phyloP scores from a whole-genome alignment of 2,797 vertebrate genomes.

The Bradypus variegatus region DNA sequence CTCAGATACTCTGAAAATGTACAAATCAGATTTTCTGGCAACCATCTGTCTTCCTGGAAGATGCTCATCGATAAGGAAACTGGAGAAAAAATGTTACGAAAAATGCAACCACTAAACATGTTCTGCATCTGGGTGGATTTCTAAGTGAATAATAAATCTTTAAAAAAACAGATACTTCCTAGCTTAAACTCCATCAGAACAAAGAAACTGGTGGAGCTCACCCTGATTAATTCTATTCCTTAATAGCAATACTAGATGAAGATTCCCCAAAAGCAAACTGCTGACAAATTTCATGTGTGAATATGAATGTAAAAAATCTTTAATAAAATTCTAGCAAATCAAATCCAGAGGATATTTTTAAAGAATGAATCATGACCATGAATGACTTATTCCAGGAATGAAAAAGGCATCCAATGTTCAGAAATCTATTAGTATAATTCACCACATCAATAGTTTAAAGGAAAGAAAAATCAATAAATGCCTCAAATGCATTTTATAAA shows the following conservation, averaged over 20 bases:
- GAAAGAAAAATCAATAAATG: constrained; percentile 23
- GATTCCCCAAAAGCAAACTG: background rate
- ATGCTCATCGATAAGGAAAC: background rate
- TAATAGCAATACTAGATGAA: background rate
- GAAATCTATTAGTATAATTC: constrained; percentile 35
- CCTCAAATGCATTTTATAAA: constrained; percentile 45
- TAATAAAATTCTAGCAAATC: background rate
- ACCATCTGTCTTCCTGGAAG: too few species aligned
- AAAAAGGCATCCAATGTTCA: constrained; percentile 24
- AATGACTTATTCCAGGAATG: constrained; percentile 27
- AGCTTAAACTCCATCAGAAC: background rate
- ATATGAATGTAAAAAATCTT: background rate
- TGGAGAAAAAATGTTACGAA: background rate
- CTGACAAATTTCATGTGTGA: background rate
- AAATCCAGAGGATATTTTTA: constrained; percentile 19
- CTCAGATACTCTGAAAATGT: too few species aligned
- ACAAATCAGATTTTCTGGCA: too few species aligned
- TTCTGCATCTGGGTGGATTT: background rate
- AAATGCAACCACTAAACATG: background rate
- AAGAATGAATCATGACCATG: background rate
- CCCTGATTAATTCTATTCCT: background rate
- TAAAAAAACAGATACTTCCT: background rate
- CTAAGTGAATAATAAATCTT: background rate
- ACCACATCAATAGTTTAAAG: constrained; percentile 7
- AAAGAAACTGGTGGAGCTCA: background rate